Percentiles rank a stretch among this genome's conserved stretches.
Evolutionary conservation across 2,888 invertebrate genomes (phyloP).

Genomic region (Gari tellinella): DNA sequence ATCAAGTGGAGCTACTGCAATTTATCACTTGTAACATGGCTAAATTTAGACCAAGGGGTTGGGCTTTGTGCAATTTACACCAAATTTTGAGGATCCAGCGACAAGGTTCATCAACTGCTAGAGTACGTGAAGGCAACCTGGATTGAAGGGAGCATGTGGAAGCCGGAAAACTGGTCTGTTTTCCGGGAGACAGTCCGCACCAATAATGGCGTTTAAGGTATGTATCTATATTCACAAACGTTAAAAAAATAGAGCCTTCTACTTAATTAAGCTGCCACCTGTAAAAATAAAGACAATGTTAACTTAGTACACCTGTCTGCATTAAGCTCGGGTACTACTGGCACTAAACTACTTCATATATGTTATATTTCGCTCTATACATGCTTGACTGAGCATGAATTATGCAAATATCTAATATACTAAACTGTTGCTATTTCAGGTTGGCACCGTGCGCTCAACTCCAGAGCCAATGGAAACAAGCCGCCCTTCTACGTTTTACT

Average conservation of each 20-base stretch:
- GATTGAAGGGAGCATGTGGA: slow-evolving; percentile 14
- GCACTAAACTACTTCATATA: background rate
- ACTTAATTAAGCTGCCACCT: too few relatives aligned
- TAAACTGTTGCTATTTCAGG: background rate
- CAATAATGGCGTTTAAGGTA: slow-evolving; percentile 32
- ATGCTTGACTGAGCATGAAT: background rate
- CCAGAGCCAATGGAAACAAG: background rate
- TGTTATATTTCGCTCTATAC: background rate
- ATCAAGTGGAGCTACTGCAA: too few relatives aligned
- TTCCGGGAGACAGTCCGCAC: slow-evolving; percentile 11
- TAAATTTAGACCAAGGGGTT: too few relatives aligned
- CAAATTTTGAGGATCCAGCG: background rate
- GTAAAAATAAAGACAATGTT: too few relatives aligned
- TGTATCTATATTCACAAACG: too few relatives aligned
- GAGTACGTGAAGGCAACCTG: slow-evolving; percentile 10
- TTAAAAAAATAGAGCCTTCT: too few relatives aligned
- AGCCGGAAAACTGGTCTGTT: slow-evolving; percentile 17
- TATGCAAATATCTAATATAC: background rate
- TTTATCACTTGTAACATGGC: too few relatives aligned
- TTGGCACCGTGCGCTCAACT: slow-evolving; percentile 21
- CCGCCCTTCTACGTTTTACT: slow-evolving; percentile 18
- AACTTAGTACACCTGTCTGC: too few relatives aligned
- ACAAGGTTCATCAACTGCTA: background rate
- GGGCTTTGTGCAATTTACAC: too few relatives aligned
- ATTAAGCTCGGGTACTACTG: background rate